phyloP scores from a whole-genome alignment of 2,888 invertebrate genomes.

The Lithodes maja region DNA sequence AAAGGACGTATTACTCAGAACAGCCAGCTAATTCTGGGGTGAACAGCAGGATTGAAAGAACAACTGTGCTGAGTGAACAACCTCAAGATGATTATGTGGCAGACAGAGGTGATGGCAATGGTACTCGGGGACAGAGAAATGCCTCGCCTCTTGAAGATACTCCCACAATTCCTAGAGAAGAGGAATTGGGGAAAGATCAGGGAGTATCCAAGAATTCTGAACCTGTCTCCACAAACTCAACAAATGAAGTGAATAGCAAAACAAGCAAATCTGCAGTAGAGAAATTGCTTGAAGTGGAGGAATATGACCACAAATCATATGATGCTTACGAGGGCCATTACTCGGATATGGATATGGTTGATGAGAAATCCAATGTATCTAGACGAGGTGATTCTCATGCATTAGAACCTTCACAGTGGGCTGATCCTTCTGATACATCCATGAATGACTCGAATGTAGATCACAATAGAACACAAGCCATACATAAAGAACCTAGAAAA shows the following conservation, averaged over 20 bases:
- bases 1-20: not conserved
- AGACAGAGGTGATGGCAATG: conserved; percentile 14
- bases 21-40: not conserved
- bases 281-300: not conserved
- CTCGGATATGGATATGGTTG: not conserved
- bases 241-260: not conserved
- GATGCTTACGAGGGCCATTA: not conserved
- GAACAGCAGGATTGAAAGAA: conserved; percentile 46
- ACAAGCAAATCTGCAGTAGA: not conserved
- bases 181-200: not conserved
- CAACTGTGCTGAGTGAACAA: conserved; percentile 34
- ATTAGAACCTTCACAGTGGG: not conserved
- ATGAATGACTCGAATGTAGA: not conserved
- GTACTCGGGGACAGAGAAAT: not conserved
- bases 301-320: conserved; percentile 8
- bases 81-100: conserved; percentile 41
- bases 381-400: conserved; percentile 23
- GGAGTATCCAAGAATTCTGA: not conserved
- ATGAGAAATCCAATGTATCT: not conserved
- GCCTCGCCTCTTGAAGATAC: not conserved
- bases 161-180: not conserved
- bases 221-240: not conserved
- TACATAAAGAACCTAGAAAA: not conserved
- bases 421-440: not conserved
- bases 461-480: not conserved